Conservation (phyloP, 2,888 invertebrate species). For the Allophyes oxyacanthae region DNA sequence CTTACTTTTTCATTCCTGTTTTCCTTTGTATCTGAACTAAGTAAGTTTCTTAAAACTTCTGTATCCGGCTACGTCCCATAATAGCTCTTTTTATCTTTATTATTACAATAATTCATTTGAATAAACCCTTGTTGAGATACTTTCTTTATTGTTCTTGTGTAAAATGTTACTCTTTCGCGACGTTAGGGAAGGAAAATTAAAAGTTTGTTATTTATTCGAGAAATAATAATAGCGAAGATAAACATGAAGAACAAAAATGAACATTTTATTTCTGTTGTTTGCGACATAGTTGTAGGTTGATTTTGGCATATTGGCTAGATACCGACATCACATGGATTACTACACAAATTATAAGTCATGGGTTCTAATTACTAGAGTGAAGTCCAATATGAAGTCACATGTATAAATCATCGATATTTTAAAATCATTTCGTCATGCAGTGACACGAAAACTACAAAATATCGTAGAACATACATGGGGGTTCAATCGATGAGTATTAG, state of each 20-base stretch:
- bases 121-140: slow-evolving; percentile 13
- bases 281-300: too few species aligned
- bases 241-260: too few species aligned
- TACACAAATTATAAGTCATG: too few species aligned
- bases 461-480: too few species aligned
- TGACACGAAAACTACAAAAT: too few species aligned
- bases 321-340: too few species aligned
- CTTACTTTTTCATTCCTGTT: not conserved
- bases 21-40: slow-evolving; percentile 1
- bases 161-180: not conserved
- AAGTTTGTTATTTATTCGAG: not conserved
- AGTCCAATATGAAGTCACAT: too few species aligned
- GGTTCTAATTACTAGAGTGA: too few species aligned
- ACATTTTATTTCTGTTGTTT: slow-evolving; percentile 3
- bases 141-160: slow-evolving; percentile 18
- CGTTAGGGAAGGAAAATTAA: not conserved
- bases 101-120: slow-evolving; percentile 10
- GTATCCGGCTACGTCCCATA: slow-evolving; percentile 9
- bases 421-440: too few species aligned
- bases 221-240: not conserved
- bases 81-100: slow-evolving; percentile 10
- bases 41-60: slow-evolving; percentile 5
- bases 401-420: too few species aligned
- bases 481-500: too few species aligned
- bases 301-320: too few species aligned